These are phyloP conservation scores for Gambusia holbrooki DNA, from an alignment of 2,113 vertebrate species.

Conservation along the genomic window DNA sequence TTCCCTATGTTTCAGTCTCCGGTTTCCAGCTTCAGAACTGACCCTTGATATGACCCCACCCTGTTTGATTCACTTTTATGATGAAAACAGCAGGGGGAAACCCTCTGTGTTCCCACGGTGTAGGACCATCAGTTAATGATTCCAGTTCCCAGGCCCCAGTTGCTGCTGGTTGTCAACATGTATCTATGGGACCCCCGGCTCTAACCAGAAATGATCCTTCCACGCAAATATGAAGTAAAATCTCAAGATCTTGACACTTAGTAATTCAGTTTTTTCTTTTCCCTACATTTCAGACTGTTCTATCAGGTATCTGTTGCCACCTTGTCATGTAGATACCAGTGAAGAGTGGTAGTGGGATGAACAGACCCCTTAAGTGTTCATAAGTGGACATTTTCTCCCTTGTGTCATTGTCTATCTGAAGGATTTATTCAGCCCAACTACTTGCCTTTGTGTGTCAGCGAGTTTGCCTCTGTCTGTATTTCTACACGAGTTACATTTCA, in stretches of 20 bases:
- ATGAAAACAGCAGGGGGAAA: neutral
- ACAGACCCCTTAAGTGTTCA: neutral
- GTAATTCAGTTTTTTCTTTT: neutral
- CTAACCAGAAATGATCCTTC: too few species aligned
- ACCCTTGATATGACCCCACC: too few species aligned
- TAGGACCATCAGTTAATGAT: neutral
- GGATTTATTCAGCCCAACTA: constrained; percentile 14
- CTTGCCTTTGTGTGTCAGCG: constrained; percentile 27
- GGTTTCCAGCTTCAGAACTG: neutral
- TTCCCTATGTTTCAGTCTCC: neutral
- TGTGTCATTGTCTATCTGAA: constrained; percentile 3
- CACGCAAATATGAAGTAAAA: neutral
- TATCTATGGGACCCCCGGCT: too few species aligned
- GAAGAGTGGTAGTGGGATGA: neutral
- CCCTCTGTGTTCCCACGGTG: neutral
- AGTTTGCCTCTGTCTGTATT: constrained; percentile 18
- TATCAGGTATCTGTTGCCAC: neutral
- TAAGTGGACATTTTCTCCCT: constrained; percentile 17
- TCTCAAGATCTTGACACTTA: neutral
- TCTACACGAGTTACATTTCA: neutral
- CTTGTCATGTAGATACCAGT: too few species aligned
- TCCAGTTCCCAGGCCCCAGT: too few species aligned
- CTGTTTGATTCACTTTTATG: neutral
- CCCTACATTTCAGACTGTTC: neutral
- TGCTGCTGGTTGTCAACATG: too few species aligned